A percentile compares a stretch with the other conserved stretches of the same genome.
Evolutionary conservation across 1,140 invertebrate species (phyloP).

Genomic region (Kradibia gibbosae): DNA sequence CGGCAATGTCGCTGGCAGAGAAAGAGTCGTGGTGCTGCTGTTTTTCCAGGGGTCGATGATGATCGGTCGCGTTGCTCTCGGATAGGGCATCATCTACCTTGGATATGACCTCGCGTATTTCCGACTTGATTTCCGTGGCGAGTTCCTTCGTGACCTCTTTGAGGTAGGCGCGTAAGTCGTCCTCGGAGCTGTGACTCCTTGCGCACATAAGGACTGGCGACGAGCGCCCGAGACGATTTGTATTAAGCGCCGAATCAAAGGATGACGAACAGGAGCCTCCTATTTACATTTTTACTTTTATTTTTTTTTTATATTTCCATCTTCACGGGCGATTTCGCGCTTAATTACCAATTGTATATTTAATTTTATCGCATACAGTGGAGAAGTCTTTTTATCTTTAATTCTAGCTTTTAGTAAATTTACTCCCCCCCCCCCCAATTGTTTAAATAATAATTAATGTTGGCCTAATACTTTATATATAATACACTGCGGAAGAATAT

Average conservation of each 20-base stretch:
- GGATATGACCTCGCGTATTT: conserved; percentile 84
- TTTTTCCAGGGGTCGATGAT: conserved; percentile 56
- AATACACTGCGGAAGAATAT: neutral
- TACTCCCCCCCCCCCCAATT: no score
- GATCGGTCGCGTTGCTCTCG: conserved; percentile 72
- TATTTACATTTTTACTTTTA: neutral
- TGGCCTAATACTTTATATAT: neutral
- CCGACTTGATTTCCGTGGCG: conserved; percentile 86
- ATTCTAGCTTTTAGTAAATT: no score
- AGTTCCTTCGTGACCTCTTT: conserved; percentile 84
- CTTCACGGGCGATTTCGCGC: no score
- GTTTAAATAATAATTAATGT: neutral
- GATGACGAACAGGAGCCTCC: conserved; percentile 62
- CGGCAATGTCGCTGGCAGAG: conserved; percentile 81
- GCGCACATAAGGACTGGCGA: conserved; percentile 75
- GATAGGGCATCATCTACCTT: conserved; percentile 84
- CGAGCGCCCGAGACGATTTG: conserved; percentile 73
- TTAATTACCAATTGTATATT: no score
- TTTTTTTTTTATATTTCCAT: no score
- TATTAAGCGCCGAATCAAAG: conserved; percentile 71
- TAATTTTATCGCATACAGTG: no score
- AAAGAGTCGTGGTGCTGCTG: conserved; percentile 76
- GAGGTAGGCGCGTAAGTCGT: conserved; percentile 81
- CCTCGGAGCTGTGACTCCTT: conserved; percentile 75
- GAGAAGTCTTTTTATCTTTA: no score